Conservation (phyloP, 2,113 vertebrate species). For the Coryphaenoides rupestris region DNA sequence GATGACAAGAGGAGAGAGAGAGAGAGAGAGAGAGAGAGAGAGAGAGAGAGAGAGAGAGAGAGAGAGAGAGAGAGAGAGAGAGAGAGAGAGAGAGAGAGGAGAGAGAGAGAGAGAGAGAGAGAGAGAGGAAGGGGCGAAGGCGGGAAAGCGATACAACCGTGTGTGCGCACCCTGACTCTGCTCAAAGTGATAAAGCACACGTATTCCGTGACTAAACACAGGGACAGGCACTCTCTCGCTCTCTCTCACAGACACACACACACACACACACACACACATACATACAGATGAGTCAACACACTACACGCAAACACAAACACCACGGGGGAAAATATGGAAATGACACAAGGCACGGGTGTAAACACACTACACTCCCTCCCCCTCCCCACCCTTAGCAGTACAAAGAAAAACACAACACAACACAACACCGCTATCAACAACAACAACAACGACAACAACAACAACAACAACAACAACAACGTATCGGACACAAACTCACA, state of each 20-base stretch:
- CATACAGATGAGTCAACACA: background rate
- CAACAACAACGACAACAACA: background rate
- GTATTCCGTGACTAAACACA: background rate
- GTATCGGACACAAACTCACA: constrained; percentile 1
- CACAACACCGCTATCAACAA: too few species aligned
- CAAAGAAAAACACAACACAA: too few species aligned
- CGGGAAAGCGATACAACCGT: background rate
- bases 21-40: background rate
- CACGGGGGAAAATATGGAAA: too few species aligned
- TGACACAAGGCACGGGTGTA: too few species aligned
- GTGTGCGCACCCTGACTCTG: background rate
- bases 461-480: background rate
- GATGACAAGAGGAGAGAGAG: too few species aligned
- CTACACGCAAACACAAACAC: constrained; percentile 4
- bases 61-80: too few species aligned
- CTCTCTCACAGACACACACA: background rate
- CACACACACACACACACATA: background rate
- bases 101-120: too few species aligned
- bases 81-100: too few species aligned
- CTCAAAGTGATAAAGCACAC: background rate
- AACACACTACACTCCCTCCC: background rate
- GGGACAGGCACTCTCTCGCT: background rate
- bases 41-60: too few species aligned
- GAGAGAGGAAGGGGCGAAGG: background rate
- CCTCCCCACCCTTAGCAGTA: too few species aligned